Evolutionary conservation across 2,797 vertebrate genomes (phyloP).

Genomic region (Eupleurogrammus muticus): DNA sequence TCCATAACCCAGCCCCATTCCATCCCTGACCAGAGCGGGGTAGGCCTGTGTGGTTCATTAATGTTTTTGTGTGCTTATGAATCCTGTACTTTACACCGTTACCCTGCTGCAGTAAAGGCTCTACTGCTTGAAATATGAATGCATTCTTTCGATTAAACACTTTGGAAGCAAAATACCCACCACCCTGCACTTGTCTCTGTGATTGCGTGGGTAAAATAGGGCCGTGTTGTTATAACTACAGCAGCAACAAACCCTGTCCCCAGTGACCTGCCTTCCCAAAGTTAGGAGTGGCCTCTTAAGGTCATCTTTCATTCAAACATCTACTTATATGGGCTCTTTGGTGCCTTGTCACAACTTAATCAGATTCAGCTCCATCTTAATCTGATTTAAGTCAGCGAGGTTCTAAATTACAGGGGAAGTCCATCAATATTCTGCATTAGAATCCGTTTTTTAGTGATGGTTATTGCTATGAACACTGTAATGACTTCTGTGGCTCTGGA

Average conservation of each 20-base stretch:
- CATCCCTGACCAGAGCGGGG: not conserved
- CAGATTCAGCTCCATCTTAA: not conserved
- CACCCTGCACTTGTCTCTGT: no score
- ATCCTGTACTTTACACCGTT: no score
- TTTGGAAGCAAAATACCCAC: no score
- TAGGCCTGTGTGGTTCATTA: not conserved
- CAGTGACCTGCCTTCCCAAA: not conserved
- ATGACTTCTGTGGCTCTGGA: no score
- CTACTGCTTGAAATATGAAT: no score
- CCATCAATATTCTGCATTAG: not conserved
- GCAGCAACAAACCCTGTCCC: not conserved
- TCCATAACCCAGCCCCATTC: slow-evolving; percentile 20
- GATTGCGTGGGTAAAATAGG: no score
- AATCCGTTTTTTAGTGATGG: not conserved
- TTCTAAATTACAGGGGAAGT: not conserved
- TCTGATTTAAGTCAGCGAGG: not conserved
- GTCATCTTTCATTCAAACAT: slow-evolving; percentile 9
- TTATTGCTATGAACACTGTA: not conserved
- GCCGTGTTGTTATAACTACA: slow-evolving; percentile 4
- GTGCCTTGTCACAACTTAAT: not conserved
- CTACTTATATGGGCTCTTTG: not conserved
- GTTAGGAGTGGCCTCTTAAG: slow-evolving; percentile 4
- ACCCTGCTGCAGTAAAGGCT: no score
- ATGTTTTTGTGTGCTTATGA: not conserved
- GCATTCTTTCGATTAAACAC: no score